phyloP scores from a whole-genome alignment of 2,113 vertebrate species.

The Takifugu bimaculatus region DNA sequence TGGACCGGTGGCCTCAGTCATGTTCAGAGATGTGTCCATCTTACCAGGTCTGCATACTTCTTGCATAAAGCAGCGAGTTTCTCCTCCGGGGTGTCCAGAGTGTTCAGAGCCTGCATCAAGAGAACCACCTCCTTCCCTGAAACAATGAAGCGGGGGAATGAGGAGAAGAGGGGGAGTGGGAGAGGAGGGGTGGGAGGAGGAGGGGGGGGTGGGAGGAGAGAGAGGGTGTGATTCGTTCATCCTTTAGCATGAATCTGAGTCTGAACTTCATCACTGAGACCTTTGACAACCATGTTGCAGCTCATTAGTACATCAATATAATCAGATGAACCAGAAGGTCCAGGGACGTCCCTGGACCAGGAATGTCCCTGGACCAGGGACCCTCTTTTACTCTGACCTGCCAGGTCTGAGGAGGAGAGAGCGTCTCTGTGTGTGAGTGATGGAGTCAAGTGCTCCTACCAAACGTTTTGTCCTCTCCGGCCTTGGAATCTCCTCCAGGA shows the following conservation, averaged over 20 bases:
- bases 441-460: slow-evolving; percentile 66
- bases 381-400: neutral
- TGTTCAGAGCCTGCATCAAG: slow-evolving; percentile 95
- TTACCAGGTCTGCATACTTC: slow-evolving; percentile 96
- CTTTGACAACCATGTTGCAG: no score
- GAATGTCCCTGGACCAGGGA: no score
- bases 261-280: no score
- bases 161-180: no score
- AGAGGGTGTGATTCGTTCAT: no score
- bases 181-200: no score
- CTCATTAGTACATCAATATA: no score
- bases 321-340: no score
- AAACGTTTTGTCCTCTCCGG: slow-evolving; percentile 82
- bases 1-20: no score
- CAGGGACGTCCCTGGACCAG: no score
- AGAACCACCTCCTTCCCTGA: slow-evolving; percentile 95
- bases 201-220: no score
- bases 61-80: slow-evolving; percentile 97
- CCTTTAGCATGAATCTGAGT: no score
- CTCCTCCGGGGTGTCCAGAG: slow-evolving; percentile 91
- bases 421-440: neutral
- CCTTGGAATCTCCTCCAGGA: slow-evolving; percentile 71
- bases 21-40: slow-evolving; percentile 22
- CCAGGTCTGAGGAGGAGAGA: neutral
- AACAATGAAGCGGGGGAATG: slow-evolving; percentile 10